A percentile compares a stretch with the other conserved stretches of the same genome.
These are phyloP conservation scores for Prenolepis imparis DNA, from an alignment of 2,888 invertebrate genomes.

Conservation along the genomic window DNA sequence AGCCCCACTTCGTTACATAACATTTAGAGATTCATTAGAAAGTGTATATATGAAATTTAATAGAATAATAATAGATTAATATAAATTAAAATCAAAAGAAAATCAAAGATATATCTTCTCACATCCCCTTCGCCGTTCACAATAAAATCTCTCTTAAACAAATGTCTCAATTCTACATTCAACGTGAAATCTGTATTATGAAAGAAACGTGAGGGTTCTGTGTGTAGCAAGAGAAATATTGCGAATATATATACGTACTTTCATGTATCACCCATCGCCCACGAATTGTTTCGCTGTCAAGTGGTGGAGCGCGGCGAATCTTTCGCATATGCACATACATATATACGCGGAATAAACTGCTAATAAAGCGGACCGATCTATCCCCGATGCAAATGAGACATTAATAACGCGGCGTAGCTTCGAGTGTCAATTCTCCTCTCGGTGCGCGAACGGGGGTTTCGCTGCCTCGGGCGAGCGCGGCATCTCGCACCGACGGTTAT, in stretches of 20 bases:
- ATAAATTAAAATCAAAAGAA: background rate
- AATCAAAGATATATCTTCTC: background rate
- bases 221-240: background rate
- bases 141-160: background rate
- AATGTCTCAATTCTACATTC: background rate
- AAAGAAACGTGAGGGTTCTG: background rate
- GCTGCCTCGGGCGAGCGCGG: constrained; percentile 61
- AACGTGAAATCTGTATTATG: background rate
- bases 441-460: constrained; percentile 1
- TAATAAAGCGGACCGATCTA: constrained; percentile 66
- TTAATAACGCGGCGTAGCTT: constrained; percentile 71
- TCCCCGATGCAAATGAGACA: constrained; percentile 74
- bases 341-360: constrained; percentile 38
- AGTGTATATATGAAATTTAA: background rate
- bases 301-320: constrained; percentile 38
- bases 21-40: background rate
- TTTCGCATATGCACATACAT: background rate
- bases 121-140: background rate
- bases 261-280: constrained; percentile 1
- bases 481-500: constrained; percentile 64
- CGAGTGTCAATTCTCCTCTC: constrained; percentile 74
- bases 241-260: background rate
- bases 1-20: background rate
- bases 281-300: background rate
- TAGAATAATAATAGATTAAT: too few relatives aligned